These are phyloP conservation scores for Lithosia quadra DNA, from an alignment of 2,888 invertebrate species.

Conservation along the genomic window DNA sequence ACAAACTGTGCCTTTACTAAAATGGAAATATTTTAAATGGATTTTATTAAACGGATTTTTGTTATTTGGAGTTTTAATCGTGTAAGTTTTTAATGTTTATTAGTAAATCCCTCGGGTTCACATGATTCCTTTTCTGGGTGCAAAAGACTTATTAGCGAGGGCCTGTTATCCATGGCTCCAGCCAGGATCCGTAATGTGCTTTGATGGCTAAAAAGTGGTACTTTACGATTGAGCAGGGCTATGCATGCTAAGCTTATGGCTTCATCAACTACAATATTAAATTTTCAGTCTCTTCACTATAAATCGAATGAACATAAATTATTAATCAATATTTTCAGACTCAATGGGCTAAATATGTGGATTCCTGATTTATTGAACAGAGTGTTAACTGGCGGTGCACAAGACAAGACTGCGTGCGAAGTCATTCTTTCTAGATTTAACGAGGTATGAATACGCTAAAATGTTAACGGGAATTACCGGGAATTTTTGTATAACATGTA, in stretches of 20 bases:
- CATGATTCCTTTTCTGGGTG: background rate
- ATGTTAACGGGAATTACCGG: too few relatives aligned
- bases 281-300: background rate
- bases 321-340: constrained; percentile 63
- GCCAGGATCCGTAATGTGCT: too few relatives aligned
- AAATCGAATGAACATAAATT: background rate
- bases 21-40: constrained; percentile 82
- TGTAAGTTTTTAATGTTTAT: constrained; percentile 79
- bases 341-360: constrained; percentile 87
- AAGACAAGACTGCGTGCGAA: constrained; percentile 70
- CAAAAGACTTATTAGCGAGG: too few relatives aligned
- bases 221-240: too few relatives aligned
- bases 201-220: too few relatives aligned
- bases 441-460: constrained; percentile 54
- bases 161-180: too few relatives aligned
- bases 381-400: constrained; percentile 69
- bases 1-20: constrained; percentile 86
- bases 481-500: too few relatives aligned
- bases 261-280: too few relatives aligned
- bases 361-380: constrained; percentile 86
- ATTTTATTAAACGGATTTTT: constrained; percentile 85
- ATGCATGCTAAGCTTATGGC: too few relatives aligned
- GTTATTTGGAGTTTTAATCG: constrained; percentile 89
- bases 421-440: constrained; percentile 72
- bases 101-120: too few relatives aligned